phyloP scores from a whole-genome alignment of 2,888 invertebrate species.

The Cephalotes varians region DNA sequence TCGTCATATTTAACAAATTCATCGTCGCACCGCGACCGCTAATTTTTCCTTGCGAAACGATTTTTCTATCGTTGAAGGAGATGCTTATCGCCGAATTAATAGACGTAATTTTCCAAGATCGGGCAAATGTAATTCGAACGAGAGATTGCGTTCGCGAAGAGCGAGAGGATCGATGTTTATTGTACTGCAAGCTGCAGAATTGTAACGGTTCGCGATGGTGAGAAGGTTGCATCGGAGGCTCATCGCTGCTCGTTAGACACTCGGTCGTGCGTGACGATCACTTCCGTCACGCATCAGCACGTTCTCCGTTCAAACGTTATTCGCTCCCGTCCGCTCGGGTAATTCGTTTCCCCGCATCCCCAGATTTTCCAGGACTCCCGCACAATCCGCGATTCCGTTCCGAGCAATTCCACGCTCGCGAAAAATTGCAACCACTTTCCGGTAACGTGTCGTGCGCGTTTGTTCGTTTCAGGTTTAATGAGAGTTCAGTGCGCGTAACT shows the following conservation, averaged over 20 bases:
- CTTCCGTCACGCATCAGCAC: constrained; percentile 59
- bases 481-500: constrained; percentile 40
- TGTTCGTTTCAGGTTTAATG: constrained; percentile 44
- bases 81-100: constrained; percentile 27
- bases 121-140: neutral
- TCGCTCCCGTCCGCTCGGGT: constrained; percentile 34
- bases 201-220: constrained; percentile 35
- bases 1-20: neutral
- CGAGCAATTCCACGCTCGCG: constrained; percentile 43
- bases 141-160: constrained; percentile 4
- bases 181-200: neutral
- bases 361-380: constrained; percentile 46
- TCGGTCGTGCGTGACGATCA: constrained; percentile 73
- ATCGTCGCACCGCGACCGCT: neutral
- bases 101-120: constrained; percentile 25
- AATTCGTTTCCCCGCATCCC: constrained; percentile 51
- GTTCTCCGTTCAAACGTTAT: constrained; percentile 49
- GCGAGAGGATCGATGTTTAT: constrained; percentile 45
- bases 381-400: constrained; percentile 35
- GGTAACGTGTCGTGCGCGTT: constrained; percentile 33
- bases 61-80: neutral
- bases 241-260: constrained; percentile 71
- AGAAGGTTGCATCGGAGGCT: constrained; percentile 59
- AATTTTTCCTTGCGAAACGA: constrained; percentile 8
- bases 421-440: constrained; percentile 49